These are phyloP conservation scores for Sigmodon hispidus DNA, from an alignment of 2,113 vertebrate species.

Conservation along the genomic window DNA sequence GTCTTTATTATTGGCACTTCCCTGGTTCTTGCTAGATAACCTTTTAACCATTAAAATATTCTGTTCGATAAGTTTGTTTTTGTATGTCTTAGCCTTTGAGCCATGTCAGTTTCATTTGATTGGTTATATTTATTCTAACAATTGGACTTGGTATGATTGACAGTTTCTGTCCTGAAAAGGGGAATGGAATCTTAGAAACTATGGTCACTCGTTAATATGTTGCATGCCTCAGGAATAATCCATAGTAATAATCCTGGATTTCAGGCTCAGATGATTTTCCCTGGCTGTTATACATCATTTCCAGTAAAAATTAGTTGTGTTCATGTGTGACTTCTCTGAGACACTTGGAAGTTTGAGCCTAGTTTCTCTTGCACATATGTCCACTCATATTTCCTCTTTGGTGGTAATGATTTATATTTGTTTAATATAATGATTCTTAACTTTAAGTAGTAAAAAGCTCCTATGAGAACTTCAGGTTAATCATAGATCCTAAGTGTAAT, in stretches of 20 bases:
- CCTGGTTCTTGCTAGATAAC: not conserved
- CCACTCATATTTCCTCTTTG: not conserved
- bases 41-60: not conserved
- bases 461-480: not conserved
- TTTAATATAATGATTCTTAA: not conserved
- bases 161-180: conserved; percentile 17
- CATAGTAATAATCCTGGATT: not conserved
- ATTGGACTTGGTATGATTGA: conserved; percentile 6
- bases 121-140: not conserved
- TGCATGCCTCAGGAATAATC: not conserved
- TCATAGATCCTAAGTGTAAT: not conserved
- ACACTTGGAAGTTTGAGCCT: not conserved
- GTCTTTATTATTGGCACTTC: not conserved
- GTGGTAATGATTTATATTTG: not conserved
- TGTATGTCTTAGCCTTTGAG: not conserved
- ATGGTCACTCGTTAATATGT: not conserved
- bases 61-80: not conserved
- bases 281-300: not conserved
- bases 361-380: not conserved
- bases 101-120: not conserved
- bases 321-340: not conserved
- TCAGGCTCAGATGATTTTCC: not conserved
- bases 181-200: not conserved
- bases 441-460: not conserved
- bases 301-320: not conserved